Conservation (phyloP, 1,140 invertebrate genomes). For the Pogonus chalceus region DNA sequence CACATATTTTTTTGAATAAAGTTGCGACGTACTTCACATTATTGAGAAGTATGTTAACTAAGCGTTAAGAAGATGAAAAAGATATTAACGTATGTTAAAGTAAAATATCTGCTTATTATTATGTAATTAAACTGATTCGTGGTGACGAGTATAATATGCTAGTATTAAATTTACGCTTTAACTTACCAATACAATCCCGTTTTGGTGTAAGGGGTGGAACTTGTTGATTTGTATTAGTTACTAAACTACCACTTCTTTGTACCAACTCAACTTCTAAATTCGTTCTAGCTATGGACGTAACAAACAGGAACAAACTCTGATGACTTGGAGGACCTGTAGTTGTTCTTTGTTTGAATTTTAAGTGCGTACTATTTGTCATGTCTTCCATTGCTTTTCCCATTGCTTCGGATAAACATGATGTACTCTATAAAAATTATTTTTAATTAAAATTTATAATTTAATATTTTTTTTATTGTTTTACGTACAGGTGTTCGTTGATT, state of each 20-base stretch:
- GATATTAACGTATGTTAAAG: too few relatives aligned
- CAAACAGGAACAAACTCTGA: slow-evolving; percentile 76
- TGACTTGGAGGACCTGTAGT: slow-evolving; percentile 47
- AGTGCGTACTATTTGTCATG: slow-evolving; percentile 70
- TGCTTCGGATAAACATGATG: slow-evolving; percentile 60
- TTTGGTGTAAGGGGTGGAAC: slow-evolving; percentile 59
- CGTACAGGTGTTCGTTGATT: slow-evolving; percentile 53
- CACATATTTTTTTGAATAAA: too few relatives aligned
- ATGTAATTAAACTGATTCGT: too few relatives aligned
- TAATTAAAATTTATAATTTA: slow-evolving; percentile 18
- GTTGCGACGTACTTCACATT: too few relatives aligned
- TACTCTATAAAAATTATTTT: slow-evolving; percentile 33
- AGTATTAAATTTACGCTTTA: not conserved
- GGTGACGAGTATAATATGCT: not conserved
- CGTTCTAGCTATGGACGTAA: slow-evolving; percentile 82
- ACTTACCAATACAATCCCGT: slow-evolving; percentile 76
- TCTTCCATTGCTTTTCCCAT: slow-evolving; percentile 89
- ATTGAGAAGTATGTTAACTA: too few relatives aligned
- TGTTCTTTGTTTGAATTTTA: slow-evolving; percentile 48
- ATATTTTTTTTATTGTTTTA: slow-evolving; percentile 14
- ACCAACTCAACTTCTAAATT: slow-evolving; percentile 89
- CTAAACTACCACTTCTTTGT: slow-evolving; percentile 70
- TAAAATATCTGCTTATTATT: too few relatives aligned
- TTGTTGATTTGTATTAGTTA: slow-evolving; percentile 39
- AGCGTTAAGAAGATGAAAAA: too few relatives aligned